These are phyloP conservation scores for Ceratotherium simum DNA, from an alignment of 2,113 vertebrate genomes.

Conservation along the genomic window DNA sequence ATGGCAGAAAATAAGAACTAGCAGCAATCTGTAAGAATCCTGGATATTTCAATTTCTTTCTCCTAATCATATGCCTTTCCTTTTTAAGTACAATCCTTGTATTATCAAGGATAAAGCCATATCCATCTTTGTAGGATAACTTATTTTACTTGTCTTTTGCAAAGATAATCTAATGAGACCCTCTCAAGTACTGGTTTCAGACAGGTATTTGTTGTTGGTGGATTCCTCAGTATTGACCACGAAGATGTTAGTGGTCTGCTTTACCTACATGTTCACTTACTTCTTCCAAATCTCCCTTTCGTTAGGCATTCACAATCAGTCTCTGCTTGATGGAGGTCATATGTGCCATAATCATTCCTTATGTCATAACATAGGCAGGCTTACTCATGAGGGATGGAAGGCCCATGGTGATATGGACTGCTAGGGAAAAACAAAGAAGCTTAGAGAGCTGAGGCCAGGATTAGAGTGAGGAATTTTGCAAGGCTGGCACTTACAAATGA, in stretches of 20 bases:
- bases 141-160: neutral
- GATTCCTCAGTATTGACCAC: neutral
- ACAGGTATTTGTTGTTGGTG: neutral
- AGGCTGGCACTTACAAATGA: neutral
- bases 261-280: neutral
- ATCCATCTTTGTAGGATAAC: neutral
- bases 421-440: neutral
- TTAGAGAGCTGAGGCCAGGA: neutral
- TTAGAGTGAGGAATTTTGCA: neutral
- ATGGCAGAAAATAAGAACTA: neutral
- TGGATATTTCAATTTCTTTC: neutral
- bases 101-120: neutral
- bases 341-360: neutral
- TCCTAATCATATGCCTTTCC: neutral
- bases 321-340: neutral
- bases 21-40: neutral
- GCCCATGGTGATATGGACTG: neutral
- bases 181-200: neutral
- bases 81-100: neutral
- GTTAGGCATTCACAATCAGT: neutral
- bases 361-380: neutral
- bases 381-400: neutral
- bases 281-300: neutral
- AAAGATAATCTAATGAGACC: neutral
- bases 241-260: neutral